These are phyloP conservation scores for Meta bourneti DNA, from an alignment of 2,888 invertebrate species.

Conservation along the genomic window DNA sequence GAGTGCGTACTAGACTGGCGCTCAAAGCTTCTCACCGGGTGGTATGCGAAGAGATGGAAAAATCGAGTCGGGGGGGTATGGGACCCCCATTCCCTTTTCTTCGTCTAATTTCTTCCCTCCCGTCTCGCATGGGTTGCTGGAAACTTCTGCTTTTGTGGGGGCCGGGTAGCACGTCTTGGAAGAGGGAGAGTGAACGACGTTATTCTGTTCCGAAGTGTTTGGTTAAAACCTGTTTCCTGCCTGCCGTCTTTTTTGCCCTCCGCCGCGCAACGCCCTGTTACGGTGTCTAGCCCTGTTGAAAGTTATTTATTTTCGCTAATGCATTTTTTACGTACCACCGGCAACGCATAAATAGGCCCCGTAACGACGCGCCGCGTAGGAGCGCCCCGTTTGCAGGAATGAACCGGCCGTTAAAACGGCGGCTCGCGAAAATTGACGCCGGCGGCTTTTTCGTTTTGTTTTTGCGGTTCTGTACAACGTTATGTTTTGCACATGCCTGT, in stretches of 20 bases:
- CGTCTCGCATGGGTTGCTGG: conserved; percentile 4
- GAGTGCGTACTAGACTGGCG: conserved; percentile 3
- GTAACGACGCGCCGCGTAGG: not conserved
- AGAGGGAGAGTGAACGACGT: conserved; percentile 11
- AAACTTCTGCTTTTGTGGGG: not conserved
- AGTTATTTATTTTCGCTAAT: conserved; percentile 64
- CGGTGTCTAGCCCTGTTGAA: conserved; percentile 45
- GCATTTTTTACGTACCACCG: conserved; percentile 23
- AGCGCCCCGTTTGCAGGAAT: conserved; percentile 4
- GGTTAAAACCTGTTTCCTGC: conserved; percentile 63
- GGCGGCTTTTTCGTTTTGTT: not conserved
- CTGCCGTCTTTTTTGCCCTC: conserved; percentile 11
- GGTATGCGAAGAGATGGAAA: conserved; percentile 40
- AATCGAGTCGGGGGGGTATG: conserved; percentile 13
- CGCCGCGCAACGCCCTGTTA: conserved; percentile 27
- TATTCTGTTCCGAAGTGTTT: conserved; percentile 40
- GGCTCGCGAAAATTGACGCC: not conserved
- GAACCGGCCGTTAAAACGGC: too few relatives aligned
- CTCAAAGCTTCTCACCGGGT: conserved; percentile 25
- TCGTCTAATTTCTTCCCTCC: conserved; percentile 23
- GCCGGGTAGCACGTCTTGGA: not conserved
- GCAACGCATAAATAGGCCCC: conserved; percentile 19
- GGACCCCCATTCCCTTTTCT: not conserved
- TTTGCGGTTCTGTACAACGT: not conserved
- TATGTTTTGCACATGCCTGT: too few relatives aligned